Conservation (phyloP, 2,888 invertebrate genomes). For the Pedicia rivosa region DNA sequence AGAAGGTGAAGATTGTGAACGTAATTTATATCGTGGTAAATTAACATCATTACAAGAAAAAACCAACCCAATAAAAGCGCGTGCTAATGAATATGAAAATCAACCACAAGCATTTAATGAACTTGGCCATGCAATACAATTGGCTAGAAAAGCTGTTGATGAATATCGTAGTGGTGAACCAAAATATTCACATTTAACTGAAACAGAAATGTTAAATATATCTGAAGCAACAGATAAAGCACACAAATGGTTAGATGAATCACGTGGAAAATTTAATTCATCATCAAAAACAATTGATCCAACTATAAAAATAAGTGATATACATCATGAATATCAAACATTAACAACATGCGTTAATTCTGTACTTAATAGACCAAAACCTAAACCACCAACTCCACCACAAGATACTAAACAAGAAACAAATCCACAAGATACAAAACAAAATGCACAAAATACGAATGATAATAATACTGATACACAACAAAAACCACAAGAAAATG, state of each 20-base stretch:
- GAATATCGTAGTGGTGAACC: constrained; percentile 51
- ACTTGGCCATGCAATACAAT: constrained; percentile 57
- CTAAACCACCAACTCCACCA: constrained; percentile 52
- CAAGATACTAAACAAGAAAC: too few species aligned
- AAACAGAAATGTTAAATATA: constrained; percentile 67
- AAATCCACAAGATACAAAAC: constrained; percentile 14
- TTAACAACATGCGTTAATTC: constrained; percentile 39
- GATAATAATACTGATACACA: constrained; percentile 8
- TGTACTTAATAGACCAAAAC: constrained; percentile 81
- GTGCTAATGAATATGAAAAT: constrained; percentile 65
- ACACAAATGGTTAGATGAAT: constrained; percentile 67
- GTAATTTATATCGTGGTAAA: constrained; percentile 48
- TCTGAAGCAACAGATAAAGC: constrained; percentile 51
- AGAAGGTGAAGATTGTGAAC: constrained; percentile 81
- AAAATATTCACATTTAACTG: constrained; percentile 64
- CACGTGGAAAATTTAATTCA: constrained; percentile 46
- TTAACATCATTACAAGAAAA: constrained; percentile 45
- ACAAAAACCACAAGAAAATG: constrained; percentile 17
- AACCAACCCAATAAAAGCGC: constrained; percentile 79
- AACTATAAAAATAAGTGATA: constrained; percentile 60
- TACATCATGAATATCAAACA: constrained; percentile 59
- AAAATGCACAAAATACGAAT: neutral
- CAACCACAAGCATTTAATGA: constrained; percentile 69
- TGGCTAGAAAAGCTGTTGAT: constrained; percentile 66
- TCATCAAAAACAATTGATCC: constrained; percentile 56